Conservation (phyloP, 2,888 invertebrate species). For the Pollenia amentaria region DNA sequence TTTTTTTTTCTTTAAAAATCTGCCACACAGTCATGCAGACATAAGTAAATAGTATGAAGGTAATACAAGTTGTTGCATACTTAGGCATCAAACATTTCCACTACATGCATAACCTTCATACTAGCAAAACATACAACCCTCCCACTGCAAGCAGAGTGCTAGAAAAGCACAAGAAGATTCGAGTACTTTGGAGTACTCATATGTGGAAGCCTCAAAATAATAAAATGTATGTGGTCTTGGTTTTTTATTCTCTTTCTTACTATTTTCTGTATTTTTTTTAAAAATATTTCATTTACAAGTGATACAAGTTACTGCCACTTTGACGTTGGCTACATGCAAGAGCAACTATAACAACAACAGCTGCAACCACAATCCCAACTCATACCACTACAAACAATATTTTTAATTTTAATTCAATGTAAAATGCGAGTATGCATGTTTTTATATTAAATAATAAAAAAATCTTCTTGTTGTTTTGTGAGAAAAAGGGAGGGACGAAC, state of each 20-base stretch:
- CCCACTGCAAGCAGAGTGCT: neutral
- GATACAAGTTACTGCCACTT: conserved; percentile 33
- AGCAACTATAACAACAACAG: neutral
- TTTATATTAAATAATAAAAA: conserved; percentile 1
- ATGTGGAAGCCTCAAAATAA: conserved; percentile 25
- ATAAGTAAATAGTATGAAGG: conserved; percentile 3
- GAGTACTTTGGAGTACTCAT: neutral
- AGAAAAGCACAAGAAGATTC: neutral
- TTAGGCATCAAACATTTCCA: conserved; percentile 47
- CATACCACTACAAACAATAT: conserved; percentile 19
- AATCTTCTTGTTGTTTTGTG: neutral
- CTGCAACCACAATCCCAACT: conserved; percentile 12
- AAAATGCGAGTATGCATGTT: conserved; percentile 34
- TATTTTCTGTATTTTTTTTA: neutral
- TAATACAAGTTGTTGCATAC: conserved; percentile 28
- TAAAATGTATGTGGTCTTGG: conserved; percentile 5
- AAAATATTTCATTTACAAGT: conserved; percentile 21
- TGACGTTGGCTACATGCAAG: conserved; percentile 18
- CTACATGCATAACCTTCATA: neutral
- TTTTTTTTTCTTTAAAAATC: neutral
- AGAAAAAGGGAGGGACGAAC: neutral
- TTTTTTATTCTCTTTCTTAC: neutral
- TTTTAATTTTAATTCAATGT: conserved; percentile 50
- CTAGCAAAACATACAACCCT: neutral
- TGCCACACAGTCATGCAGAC: neutral